Evolutionary conservation across 2,888 invertebrate species (phyloP), one percentile per base, ranked within the genome.

Genomic region (Drosophila gaucha): DNA sequence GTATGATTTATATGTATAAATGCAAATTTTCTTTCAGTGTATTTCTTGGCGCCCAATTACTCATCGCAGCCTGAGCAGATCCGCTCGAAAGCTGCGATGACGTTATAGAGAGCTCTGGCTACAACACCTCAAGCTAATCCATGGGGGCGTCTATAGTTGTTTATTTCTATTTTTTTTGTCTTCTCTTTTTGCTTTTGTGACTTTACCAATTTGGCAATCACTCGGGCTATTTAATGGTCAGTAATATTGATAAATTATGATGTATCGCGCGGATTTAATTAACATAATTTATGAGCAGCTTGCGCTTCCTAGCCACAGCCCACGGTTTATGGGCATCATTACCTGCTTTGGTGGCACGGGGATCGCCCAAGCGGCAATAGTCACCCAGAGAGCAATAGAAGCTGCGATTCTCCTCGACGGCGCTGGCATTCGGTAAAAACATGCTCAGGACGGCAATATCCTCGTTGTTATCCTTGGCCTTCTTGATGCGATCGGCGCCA

Each of bases 391-490:
- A 94, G 92, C 97, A 97, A 91, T 94, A 94, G 92, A 97, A 97
- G 87, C 95, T 94, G 90, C 95, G 95, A 89, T 95, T 95, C 86
- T 94, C 94, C 86, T 94, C 94, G 46, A 93, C 93, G 33, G 94
- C 93, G 82, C 93, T 94, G 56, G 91, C 90, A 67, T 93, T 93
- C 43, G 96, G 95, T 67, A 97, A 93, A 89, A 97, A 96, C 95
- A 96, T 96, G 74, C 96, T 96, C 83, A 97, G 93, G 83, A 97
- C 95, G 54, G 97, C 97, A 67, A 97, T 95, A 92, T 97, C 97
- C 92, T 97, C 97, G 92, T 96, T 96, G 90, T 95, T 95, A 86
- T 96, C 96, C 92, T 95, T 94, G 68, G 96, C 96, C 89, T 94
- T 94, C 80, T 94, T 94, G 88, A 96, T 96, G 90, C 96, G 93